phyloP scores from a whole-genome alignment of 1,140 invertebrate genomes.

The Drosophila rufa region DNA sequence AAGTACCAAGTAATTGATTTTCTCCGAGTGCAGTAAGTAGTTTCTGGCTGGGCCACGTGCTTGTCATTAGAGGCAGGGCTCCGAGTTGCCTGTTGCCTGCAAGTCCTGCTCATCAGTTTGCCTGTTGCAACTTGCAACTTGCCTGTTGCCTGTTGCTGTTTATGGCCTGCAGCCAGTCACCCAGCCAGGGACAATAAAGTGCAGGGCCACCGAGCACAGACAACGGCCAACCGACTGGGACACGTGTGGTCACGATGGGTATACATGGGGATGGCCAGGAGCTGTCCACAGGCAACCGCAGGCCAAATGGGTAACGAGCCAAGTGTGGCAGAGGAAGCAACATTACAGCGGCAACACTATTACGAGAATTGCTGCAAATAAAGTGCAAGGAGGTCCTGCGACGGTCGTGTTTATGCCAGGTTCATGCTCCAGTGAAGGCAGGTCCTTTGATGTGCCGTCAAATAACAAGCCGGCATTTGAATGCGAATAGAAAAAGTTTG shows the following conservation, averaged over 20 bases:
- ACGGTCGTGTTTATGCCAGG: slow-evolving; percentile 6
- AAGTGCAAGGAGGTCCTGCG: slow-evolving; percentile 46
- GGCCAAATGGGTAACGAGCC: slow-evolving; percentile 42
- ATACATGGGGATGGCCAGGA: slow-evolving; percentile 33
- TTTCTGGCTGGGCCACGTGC: slow-evolving; percentile 20
- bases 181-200: slow-evolving; percentile 38
- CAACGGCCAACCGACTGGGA: slow-evolving; percentile 26
- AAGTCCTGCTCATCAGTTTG: slow-evolving; percentile 17
- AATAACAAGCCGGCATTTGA: slow-evolving; percentile 56
- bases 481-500: slow-evolving; percentile 68
- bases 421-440: background rate
- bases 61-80: slow-evolving; percentile 10
- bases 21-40: slow-evolving; percentile 1
- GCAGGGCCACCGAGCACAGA: slow-evolving; percentile 31
- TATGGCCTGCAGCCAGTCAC: slow-evolving; percentile 31
- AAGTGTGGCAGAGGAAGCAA: slow-evolving; percentile 31
- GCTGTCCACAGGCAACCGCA: slow-evolving; percentile 37
- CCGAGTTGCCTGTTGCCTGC: slow-evolving; percentile 2
- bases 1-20: background rate
- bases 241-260: slow-evolving; percentile 33
- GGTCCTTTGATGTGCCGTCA: slow-evolving; percentile 51
- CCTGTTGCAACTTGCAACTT: slow-evolving; percentile 32
- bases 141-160: slow-evolving; percentile 40
- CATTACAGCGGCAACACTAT: slow-evolving; percentile 62
- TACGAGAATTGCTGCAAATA: slow-evolving; percentile 74